These are phyloP conservation scores for Tetheella fluctuosa DNA, from an alignment of 2,888 invertebrate genomes.

Conservation along the genomic window DNA sequence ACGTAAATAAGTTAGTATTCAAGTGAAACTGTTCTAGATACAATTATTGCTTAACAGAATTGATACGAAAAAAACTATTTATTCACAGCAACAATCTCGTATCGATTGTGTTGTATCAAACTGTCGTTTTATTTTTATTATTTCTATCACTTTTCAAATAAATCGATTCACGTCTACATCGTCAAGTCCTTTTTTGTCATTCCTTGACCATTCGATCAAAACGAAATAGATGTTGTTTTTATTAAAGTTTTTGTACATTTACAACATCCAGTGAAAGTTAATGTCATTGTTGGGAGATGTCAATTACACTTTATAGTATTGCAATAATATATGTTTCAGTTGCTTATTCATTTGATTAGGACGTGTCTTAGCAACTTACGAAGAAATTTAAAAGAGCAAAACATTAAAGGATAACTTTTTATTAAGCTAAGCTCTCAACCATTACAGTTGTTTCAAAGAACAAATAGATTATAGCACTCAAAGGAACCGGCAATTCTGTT, in stretches of 20 bases:
- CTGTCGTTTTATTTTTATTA: constrained; percentile 35
- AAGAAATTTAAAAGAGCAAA: constrained; percentile 38
- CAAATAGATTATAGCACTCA: constrained; percentile 83
- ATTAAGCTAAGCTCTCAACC: constrained; percentile 76
- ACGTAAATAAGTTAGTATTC: constrained; percentile 11
- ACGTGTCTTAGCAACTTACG: constrained; percentile 22
- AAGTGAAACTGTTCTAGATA: constrained; percentile 38
- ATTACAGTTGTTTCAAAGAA: constrained; percentile 82
- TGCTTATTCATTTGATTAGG: constrained; percentile 21
- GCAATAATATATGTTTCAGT: constrained; percentile 9
- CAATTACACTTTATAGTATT: constrained; percentile 28
- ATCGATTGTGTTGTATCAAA: constrained; percentile 30
- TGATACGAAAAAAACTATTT: constrained; percentile 37
- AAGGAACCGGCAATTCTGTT: constrained; percentile 83
- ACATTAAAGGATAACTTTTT: constrained; percentile 70
- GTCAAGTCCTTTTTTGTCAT: constrained; percentile 62
- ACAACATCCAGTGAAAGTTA: constrained; percentile 54
- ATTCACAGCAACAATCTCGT: constrained; percentile 32
- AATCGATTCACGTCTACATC: constrained; percentile 56
- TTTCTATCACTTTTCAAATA: constrained; percentile 53
- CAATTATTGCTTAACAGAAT: constrained; percentile 40
- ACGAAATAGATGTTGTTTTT: constrained; percentile 57
- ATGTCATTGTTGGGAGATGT: constrained; percentile 48
- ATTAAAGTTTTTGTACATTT: constrained; percentile 51
- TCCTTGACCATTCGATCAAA: constrained; percentile 59